phyloP scores from a whole-genome alignment of 2,888 invertebrate species.

The Rotaria macrura region DNA sequence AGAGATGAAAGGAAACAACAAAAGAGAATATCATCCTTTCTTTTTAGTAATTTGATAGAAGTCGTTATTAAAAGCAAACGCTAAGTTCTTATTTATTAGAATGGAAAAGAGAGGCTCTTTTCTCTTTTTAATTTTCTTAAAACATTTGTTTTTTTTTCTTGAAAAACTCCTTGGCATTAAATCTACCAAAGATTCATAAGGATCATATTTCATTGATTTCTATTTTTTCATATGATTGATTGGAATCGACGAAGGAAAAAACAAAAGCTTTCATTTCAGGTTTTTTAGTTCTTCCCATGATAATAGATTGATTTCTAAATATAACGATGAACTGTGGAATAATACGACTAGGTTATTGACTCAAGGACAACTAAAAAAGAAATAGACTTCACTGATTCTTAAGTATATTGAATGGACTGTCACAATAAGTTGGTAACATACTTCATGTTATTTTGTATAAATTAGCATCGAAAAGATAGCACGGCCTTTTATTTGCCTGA shows the following conservation, averaged over 20 bases:
- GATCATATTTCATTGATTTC: not conserved
- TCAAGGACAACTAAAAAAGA: not conserved
- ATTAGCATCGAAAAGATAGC: not conserved
- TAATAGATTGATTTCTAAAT: not conserved
- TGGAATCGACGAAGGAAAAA: not conserved
- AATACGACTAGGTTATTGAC: not conserved
- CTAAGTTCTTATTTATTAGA: too few species aligned
- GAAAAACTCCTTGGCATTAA: too few species aligned
- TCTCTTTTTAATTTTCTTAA: too few species aligned
- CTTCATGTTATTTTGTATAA: not conserved
- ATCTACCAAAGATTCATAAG: too few species aligned
- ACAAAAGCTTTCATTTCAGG: not conserved
- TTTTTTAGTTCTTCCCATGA: not conserved
- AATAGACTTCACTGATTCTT: not conserved
- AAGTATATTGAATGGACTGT: not conserved
- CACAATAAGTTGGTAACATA: not conserved
- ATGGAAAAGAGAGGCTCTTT: too few species aligned
- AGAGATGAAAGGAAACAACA: not conserved
- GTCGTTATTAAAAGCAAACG: too few species aligned
- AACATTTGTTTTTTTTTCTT: too few species aligned
- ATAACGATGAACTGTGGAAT: not conserved
- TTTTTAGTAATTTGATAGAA: too few species aligned
- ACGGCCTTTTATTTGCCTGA: too few species aligned
- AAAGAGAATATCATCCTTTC: too few species aligned
- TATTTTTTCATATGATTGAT: not conserved